Evolutionary conservation across 1,140 invertebrate species (phyloP), one percentile per base, ranked within the genome.

Genomic region (Ostrea denselamellosa): DNA sequence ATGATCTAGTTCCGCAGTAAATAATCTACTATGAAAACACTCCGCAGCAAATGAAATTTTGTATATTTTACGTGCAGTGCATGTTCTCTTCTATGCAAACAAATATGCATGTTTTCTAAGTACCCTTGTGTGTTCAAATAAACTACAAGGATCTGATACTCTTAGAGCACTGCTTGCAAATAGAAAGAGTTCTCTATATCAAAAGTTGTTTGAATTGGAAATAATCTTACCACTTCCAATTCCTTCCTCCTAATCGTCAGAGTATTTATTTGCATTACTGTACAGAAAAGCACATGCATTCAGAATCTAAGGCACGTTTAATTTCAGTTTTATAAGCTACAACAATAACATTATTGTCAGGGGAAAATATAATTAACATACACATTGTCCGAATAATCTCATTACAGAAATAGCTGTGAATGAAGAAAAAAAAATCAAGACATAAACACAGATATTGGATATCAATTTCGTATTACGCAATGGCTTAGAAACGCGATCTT

Each of bases 21-120:
- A 71, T 71, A 71, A 71, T 25, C 22, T 25, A 1, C 68, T 10
- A 34, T 28, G 68, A 25, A 71, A 22, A 25, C 28, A 71, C 25
- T 71, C 25, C 68, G 68, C 68, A 71, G 68, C 25, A 71, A 71
- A 71, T 71, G 68, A 71, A 34, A 71, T 28, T 71, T 34, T 71
- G 25, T 34, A 62, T 62, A 71, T 34, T 71, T 71, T 34, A 71
- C 9, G 68, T 71, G 25, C 22, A 25, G 9, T 4, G 68, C 68
- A 71, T 14, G 68, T 34, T 28, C 28, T 34, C 68, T 17, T 71
- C 14, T 14, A 8, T 71, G 28, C 10, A 71, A 8, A 34, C 8
- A 8, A 71, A 12, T 22, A 8, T 8, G 12, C 10, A 28, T 25
- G 12, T 8, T 71, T 71, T 71, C 14, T 71, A 71, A 71, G 28